Percentiles rank a stretch among this genome's conserved stretches.
Evolutionary conservation across 2,113 vertebrate genomes (phyloP).

Genomic region (Harpagus bidentatus): DNA sequence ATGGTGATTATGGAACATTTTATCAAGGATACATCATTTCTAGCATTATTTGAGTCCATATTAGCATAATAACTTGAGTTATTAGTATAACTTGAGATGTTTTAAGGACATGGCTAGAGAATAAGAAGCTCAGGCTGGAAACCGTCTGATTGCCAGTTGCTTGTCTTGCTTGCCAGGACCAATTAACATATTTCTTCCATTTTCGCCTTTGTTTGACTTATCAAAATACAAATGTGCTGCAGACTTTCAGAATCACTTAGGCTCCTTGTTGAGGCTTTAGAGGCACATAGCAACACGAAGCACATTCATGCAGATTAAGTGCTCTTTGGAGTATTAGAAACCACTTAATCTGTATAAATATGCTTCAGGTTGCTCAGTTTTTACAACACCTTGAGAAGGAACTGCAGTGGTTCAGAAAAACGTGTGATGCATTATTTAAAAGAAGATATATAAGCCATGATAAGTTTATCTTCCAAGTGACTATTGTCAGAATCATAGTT

Average conservation of each 20-base stretch:
- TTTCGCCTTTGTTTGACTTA: conserved; percentile 46
- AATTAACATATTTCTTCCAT: conserved; percentile 44
- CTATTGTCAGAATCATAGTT: not conserved
- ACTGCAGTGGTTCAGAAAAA: conserved; percentile 1
- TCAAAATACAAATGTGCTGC: conserved; percentile 24
- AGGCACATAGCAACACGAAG: conserved; percentile 1
- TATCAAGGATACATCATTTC: conserved; percentile 62
- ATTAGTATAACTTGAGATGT: conserved; percentile 45
- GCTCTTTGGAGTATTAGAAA: conserved; percentile 61
- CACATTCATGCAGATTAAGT: conserved; percentile 60
- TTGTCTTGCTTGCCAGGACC: conserved; percentile 9
- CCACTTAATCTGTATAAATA: conserved; percentile 65
- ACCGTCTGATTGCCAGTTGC: not conserved
- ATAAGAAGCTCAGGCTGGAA: conserved; percentile 1
- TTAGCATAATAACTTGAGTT: conserved; percentile 49
- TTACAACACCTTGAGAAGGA: conserved; percentile 58
- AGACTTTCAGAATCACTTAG: conserved; percentile 34
- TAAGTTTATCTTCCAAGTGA: conserved; percentile 8
- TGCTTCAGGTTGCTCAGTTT: conserved; percentile 61
- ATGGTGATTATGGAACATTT: conserved; percentile 44
- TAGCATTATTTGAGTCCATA: conserved; percentile 21
- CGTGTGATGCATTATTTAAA: conserved; percentile 46
- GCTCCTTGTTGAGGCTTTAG: conserved; percentile 30
- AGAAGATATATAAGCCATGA: conserved; percentile 28
- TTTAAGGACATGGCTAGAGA: conserved; percentile 49